These are phyloP conservation scores for Clarias magur DNA, from an alignment of 2,113 vertebrate genomes.

Conservation along the genomic window DNA sequence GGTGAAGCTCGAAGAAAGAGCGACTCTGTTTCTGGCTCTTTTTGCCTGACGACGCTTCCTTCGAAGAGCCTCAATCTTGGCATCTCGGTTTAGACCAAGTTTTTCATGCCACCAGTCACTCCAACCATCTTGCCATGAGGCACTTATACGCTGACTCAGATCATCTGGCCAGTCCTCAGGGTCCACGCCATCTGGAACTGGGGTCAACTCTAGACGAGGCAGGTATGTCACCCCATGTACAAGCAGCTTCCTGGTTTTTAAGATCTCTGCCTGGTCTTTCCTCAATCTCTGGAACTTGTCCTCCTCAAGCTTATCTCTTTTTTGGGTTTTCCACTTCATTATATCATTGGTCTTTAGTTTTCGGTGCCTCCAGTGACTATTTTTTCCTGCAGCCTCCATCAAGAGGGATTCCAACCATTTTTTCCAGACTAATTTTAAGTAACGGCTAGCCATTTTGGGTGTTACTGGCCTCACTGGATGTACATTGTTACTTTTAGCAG, in stretches of 20 bases:
- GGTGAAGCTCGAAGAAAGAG: constrained; percentile 77
- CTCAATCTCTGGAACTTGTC: constrained; percentile 29
- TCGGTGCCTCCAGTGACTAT: background rate
- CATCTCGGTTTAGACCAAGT: constrained; percentile 50
- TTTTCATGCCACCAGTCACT: constrained; percentile 77
- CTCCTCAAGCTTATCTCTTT: background rate
- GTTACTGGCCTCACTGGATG: background rate
- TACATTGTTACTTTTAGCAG: background rate
- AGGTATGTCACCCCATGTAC: constrained; percentile 30
- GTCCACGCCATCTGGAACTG: constrained; percentile 49
- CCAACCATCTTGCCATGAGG: constrained; percentile 73
- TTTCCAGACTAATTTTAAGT: constrained; percentile 58
- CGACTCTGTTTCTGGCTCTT: constrained; percentile 23
- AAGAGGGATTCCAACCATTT: constrained; percentile 64
- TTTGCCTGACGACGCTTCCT: constrained; percentile 72
- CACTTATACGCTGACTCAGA: constrained; percentile 74
- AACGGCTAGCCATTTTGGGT: constrained; percentile 18
- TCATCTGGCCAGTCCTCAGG: constrained; percentile 57
- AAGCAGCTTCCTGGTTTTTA: constrained; percentile 65
- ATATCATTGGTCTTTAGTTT: background rate
- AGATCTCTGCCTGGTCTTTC: constrained; percentile 55
- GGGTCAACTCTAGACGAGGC: background rate
- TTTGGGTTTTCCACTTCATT: background rate
- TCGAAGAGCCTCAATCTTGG: constrained; percentile 61
- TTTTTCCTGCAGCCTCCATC: background rate